phyloP scores from a whole-genome alignment of 2,888 invertebrate genomes.

The Erebia ligea region DNA sequence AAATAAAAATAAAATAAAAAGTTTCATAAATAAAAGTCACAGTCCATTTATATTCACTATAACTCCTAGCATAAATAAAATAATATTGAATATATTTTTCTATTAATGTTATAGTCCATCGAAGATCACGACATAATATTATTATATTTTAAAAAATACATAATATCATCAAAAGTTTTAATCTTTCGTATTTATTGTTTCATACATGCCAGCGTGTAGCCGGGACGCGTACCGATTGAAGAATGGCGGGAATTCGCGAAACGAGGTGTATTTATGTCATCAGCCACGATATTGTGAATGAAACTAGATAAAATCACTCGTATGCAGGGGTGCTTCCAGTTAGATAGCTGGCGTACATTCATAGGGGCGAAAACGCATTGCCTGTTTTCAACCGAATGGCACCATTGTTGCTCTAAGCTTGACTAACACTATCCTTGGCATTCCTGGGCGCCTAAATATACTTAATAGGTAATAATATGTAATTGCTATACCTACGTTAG shows the following conservation, averaged over 20 bases:
- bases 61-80: not conserved
- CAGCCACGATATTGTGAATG: constrained; percentile 48
- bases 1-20: constrained; percentile 13
- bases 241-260: constrained; percentile 62
- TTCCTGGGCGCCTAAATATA: too few species aligned
- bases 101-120: not conserved
- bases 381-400: not conserved
- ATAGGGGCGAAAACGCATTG: not conserved
- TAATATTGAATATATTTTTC: not conserved
- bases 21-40: not conserved
- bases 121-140: not conserved
- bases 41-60: not conserved
- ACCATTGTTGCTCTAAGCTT: not conserved
- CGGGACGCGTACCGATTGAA: constrained; percentile 48
- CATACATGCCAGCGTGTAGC: constrained; percentile 44
- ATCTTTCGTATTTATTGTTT: constrained; percentile 10
- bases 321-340: constrained; percentile 12
- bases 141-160: not conserved
- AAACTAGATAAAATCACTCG: constrained; percentile 26
- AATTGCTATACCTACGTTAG: too few species aligned
- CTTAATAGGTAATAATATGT: too few species aligned
- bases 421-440: too few species aligned
- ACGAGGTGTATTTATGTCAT: constrained; percentile 55
- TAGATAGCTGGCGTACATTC: not conserved
- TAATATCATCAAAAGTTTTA: not conserved